Conservation (phyloP, 2,113 vertebrate species). For the Sturnira hondurensis region DNA sequence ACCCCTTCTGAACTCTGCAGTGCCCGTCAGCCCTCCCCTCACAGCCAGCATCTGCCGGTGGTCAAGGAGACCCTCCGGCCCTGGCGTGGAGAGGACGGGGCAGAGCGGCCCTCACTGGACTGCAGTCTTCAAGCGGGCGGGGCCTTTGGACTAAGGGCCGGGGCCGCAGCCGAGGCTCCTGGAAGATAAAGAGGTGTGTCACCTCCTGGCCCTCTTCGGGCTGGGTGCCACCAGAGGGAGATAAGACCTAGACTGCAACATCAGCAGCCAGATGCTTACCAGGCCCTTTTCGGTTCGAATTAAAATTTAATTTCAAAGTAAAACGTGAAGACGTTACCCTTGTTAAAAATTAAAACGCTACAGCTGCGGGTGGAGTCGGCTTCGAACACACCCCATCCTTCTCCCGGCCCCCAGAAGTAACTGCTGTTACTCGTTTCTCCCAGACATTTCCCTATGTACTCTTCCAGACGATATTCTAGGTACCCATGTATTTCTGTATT, state of each 20-base stretch:
- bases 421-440: not conserved
- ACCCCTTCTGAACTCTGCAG: not conserved
- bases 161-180: not conserved
- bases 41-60: not conserved
- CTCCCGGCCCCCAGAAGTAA: not conserved
- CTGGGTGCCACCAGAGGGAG: not conserved
- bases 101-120: not conserved
- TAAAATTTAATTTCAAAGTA: slow-evolving; percentile 60
- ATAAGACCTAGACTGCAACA: not conserved
- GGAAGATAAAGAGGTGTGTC: not conserved
- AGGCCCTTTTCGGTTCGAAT: not conserved
- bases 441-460: not conserved
- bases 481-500: not conserved
- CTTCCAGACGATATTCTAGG: not conserved
- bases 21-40: not conserved
- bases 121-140: not conserved
- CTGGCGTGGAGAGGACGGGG: rapidly evolving
- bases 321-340: slow-evolving; percentile 28
- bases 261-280: not conserved
- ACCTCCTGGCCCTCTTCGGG: not conserved
- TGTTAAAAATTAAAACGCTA: slow-evolving; percentile 52
- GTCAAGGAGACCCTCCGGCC: not conserved
- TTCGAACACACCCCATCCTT: not conserved
- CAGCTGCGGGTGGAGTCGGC: not conserved
- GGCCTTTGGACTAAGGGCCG: too few relatives aligned